These are phyloP conservation scores for Syngnathus floridae DNA, from an alignment of 2,113 vertebrate species.

Conservation along the genomic window DNA sequence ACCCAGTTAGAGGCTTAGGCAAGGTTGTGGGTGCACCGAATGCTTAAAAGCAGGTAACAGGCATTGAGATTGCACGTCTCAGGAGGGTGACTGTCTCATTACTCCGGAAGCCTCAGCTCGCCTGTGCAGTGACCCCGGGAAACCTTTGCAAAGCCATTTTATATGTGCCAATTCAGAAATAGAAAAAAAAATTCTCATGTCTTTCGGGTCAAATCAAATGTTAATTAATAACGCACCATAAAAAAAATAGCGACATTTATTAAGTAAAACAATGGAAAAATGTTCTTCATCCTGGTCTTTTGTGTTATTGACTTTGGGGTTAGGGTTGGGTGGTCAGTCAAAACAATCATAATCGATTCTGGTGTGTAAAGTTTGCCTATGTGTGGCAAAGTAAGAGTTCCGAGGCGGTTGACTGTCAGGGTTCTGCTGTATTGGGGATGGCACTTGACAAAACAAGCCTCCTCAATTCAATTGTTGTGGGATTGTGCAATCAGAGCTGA, in stretches of 20 bases:
- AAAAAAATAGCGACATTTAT: no score
- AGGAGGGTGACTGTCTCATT: conserved; percentile 53
- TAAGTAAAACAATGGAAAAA: no score
- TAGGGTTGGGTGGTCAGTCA: no score
- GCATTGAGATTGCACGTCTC: conserved; percentile 53
- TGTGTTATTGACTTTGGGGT: no score
- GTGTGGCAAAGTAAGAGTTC: not conserved
- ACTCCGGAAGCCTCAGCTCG: conserved; percentile 41
- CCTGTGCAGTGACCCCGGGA: conserved; percentile 38
- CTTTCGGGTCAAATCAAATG: no score
- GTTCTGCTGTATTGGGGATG: not conserved
- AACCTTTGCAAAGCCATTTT: conserved; percentile 20
- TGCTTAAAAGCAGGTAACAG: conserved; percentile 52
- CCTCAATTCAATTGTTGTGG: not conserved
- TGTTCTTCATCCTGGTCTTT: no score
- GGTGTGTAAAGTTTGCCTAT: not conserved
- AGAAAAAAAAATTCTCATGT: not conserved
- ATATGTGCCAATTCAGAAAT: conserved; percentile 5
- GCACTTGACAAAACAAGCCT: not conserved
- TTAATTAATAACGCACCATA: no score
- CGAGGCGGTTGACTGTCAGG: no score
- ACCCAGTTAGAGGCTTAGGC: conserved; percentile 59
- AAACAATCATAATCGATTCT: no score
- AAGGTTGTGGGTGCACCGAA: conserved; percentile 39
- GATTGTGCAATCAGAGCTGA: not conserved